Evolutionary conservation across 1,140 invertebrate genomes (phyloP).

Genomic region (Olivierus martensii): DNA sequence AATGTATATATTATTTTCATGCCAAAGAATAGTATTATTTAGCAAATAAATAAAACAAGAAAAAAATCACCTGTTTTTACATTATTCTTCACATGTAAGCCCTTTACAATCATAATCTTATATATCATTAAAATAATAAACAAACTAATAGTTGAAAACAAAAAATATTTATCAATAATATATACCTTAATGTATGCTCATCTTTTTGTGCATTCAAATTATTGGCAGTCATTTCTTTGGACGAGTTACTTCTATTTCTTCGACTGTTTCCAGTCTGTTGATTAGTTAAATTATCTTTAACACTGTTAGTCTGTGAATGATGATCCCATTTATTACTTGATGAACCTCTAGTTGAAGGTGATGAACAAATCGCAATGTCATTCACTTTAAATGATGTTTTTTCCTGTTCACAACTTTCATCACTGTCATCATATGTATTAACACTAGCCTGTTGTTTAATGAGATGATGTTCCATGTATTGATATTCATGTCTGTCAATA

Average conservation of each 20-base stretch:
- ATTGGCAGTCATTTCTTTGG: slow-evolving; percentile 33
- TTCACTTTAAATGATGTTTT: slow-evolving; percentile 12
- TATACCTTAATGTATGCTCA: slow-evolving; percentile 44
- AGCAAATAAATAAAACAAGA: too few species aligned
- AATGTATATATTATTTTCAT: too few species aligned
- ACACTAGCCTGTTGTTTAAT: slow-evolving; percentile 21
- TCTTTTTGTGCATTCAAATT: slow-evolving; percentile 35
- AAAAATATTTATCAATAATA: too few species aligned
- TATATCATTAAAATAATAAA: too few species aligned
- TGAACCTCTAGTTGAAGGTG: too few species aligned
- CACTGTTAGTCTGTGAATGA: slow-evolving; percentile 5
- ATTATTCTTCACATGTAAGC: too few species aligned
- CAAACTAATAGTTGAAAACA: too few species aligned
- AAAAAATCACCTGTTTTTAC: too few species aligned
- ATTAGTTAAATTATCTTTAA: slow-evolving; percentile 27
- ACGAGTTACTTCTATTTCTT: slow-evolving; percentile 27
- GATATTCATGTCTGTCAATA: slow-evolving; percentile 22
- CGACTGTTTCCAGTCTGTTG: slow-evolving; percentile 36
- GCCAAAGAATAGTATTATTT: too few species aligned
- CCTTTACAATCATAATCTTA: too few species aligned
- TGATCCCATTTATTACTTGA: slow-evolving; percentile 4
- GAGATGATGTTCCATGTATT: slow-evolving; percentile 22
- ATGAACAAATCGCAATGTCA: slow-evolving; percentile 1
- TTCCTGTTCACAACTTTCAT: slow-evolving; percentile 15
- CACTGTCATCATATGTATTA: slow-evolving; percentile 39